Base-by-base conservation (phyloP, 53 echinoderm and acorn worm species). In the Apostichopus leukothele region DNA sequence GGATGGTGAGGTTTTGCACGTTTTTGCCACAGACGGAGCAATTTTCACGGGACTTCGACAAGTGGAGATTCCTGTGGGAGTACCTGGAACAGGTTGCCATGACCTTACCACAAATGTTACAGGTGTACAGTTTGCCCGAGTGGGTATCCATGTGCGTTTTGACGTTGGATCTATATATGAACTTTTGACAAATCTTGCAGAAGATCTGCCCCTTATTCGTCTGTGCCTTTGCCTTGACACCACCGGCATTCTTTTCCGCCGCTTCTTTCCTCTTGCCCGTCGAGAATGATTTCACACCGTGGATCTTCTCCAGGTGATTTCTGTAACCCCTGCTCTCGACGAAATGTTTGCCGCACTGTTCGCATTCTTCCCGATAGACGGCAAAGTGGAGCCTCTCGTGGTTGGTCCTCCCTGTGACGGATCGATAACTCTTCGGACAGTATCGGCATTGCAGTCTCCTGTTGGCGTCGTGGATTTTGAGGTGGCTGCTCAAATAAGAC, bases 321-420 rank as follows among this genome's bases (percentile, higher is more conserved):
- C 50, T 76, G 13, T 51, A 52, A 51, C 16, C 39, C 51, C 39
- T 39, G 1, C 27, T 39, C 5, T 83, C 83, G 6, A 23, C 22
- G 25, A 75, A 87, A 7, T 75, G 51, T 14, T 53, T 52, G 7
- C 53, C 88, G 51, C 88, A 87, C 9, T 74, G 19, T 16, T 87
- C 53, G 27, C 88, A 87, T 53, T 51, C 18, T 53, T 53, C 74
- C 18, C 25, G 74, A 9, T 54, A 75, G 52, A 87, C 75, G 50
- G 51, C 73, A 53, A 87, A 87, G 59, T 87, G 88, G 11, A 14
- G 55, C 5, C 88, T 14, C 26, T 87, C 88, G 27, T 87, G 88
- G 50, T 50, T 75, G 52, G 88, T 87, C 5, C 88, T 75, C 12
- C 88, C 88, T 22, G 19, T 52, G 20, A 74, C 1, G 1, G 88